phyloP scores from a whole-genome alignment of 2,797 vertebrate genomes.

The Brachyrhaphis roseni region DNA sequence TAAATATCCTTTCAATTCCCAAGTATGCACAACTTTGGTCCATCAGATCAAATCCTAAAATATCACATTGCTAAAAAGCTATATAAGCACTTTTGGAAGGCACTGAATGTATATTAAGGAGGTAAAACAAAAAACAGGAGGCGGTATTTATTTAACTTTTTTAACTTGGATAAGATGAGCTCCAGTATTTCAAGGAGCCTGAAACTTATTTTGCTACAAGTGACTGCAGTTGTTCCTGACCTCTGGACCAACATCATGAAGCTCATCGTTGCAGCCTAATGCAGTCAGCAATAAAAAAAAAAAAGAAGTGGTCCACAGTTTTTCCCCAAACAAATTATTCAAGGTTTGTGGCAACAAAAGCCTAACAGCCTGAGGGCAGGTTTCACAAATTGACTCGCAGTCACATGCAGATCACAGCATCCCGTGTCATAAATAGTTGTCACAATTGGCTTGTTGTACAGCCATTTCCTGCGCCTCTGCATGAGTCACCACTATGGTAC shows the following conservation, averaged over 20 bases:
- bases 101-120: not conserved
- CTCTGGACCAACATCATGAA: not conserved
- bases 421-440: conserved; percentile 3
- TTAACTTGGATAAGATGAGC: not conserved
- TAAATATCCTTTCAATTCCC: not conserved
- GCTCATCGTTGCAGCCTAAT: not conserved
- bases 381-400: conserved; percentile 7
- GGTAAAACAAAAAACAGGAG: not conserved
- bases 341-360: conserved; percentile 11
- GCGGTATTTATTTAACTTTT: not conserved
- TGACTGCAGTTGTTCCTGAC: not conserved
- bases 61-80: not conserved
- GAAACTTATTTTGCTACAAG: not conserved
- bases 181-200: not conserved
- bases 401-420: conserved; percentile 18
- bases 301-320: not conserved
- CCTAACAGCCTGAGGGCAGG: not conserved
- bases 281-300: not conserved
- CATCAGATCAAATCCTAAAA: not conserved
- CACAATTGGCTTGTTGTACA: not conserved
- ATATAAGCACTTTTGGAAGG: not conserved
- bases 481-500: not conserved
- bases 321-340: conserved; percentile 5
- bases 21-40: not conserved
- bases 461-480: not conserved